Evolutionary conservation across 2,113 vertebrate genomes (phyloP).

Genomic region (Elephantulus edwardii): DNA sequence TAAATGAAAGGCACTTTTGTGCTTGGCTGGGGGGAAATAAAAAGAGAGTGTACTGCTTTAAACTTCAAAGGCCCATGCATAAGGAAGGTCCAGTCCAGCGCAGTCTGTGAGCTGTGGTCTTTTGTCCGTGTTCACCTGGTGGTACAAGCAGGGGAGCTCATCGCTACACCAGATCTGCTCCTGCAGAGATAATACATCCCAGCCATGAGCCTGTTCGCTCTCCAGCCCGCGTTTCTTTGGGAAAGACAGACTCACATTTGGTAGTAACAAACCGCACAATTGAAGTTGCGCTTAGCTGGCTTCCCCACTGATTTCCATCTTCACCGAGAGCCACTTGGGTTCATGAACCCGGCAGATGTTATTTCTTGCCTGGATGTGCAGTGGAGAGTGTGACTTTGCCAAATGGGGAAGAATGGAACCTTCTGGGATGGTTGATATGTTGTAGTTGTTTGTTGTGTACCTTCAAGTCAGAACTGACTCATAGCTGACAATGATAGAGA

Average conservation of each 20-base stretch:
- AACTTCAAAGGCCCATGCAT: not conserved
- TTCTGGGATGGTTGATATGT: not conserved
- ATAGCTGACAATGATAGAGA: not conserved
- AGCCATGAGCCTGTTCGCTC: not conserved
- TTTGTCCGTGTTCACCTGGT: slow-evolving; percentile 25
- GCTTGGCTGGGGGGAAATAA: not conserved
- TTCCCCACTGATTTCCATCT: not conserved
- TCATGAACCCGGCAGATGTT: not conserved
- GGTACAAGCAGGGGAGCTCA: not conserved
- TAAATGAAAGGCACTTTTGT: slow-evolving; percentile 41
- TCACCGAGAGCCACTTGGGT: not conserved
- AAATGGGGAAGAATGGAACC: not conserved
- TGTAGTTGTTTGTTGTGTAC: not conserved
- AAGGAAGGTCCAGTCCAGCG: not conserved
- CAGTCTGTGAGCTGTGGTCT: not conserved
- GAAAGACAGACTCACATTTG: not conserved
- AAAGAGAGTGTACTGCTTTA: not conserved
- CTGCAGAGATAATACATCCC: not conserved
- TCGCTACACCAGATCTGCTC: not conserved
- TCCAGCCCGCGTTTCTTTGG: not conserved
- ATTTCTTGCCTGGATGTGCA: not conserved
- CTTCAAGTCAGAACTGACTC: too few relatives aligned
- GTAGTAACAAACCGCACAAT: not conserved
- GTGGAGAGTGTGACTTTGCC: not conserved
- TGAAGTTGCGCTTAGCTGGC: not conserved